Evolutionary conservation across 2,113 vertebrate species (phyloP).

Genomic region (Stegostoma tigrinum): DNA sequence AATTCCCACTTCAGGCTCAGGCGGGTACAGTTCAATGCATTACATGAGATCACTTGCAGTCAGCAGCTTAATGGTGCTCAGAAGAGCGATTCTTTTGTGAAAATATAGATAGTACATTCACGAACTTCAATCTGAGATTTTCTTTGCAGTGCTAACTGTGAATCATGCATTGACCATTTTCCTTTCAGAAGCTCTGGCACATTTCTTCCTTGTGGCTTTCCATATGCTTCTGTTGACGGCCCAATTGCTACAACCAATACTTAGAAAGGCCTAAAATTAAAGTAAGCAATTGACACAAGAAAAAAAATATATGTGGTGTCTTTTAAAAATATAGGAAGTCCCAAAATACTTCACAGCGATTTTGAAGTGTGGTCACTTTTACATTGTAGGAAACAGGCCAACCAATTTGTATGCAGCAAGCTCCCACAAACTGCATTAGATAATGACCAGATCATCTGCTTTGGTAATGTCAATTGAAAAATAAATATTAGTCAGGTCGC

Average conservation of each 20-base stretch:
- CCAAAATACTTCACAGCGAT: neutral
- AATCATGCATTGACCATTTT: slow-evolving; percentile 2
- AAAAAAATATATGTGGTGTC: neutral
- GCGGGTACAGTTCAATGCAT: neutral
- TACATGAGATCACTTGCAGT: slow-evolving; percentile 39
- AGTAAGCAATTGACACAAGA: neutral
- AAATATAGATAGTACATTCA: slow-evolving; percentile 9
- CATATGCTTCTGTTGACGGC: neutral
- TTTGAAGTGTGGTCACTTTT: neutral
- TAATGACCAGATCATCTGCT: no score
- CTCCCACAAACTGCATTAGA: neutral
- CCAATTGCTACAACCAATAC: neutral
- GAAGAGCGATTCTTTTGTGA: neutral
- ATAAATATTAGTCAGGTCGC: neutral
- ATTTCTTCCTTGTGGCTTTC: neutral
- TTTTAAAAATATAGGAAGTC: neutral
- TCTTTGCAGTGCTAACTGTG: slow-evolving; percentile 9
- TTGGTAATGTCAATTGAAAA: neutral
- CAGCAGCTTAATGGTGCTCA: slow-evolving; percentile 37
- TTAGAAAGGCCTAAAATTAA: neutral
- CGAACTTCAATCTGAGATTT: slow-evolving; percentile 34
- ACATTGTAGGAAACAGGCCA: neutral
- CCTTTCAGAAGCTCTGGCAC: neutral
- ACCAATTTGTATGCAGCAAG: neutral
- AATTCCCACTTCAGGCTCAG: neutral